phyloP scores from a whole-genome alignment of 2,888 invertebrate genomes.

The Macropis europaea region DNA sequence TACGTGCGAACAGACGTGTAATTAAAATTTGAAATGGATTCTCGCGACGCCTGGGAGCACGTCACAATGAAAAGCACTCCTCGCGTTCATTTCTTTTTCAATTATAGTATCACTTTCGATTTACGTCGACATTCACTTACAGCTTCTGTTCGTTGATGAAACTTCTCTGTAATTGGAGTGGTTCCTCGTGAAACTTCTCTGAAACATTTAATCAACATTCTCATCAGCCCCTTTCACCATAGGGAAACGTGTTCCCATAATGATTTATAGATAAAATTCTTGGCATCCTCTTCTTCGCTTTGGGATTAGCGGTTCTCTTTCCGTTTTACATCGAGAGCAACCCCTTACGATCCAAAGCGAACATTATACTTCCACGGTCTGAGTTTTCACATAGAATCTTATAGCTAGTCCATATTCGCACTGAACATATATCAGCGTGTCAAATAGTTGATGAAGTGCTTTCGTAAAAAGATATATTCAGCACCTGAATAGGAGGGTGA shows the following conservation, averaged over 20 bases:
- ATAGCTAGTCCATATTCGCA: constrained; percentile 23
- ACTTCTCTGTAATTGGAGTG: constrained; percentile 30
- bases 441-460: constrained; percentile 17
- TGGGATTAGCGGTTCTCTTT: not conserved
- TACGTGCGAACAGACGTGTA: not conserved
- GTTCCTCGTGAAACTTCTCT: constrained; percentile 6
- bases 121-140: constrained; percentile 14
- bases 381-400: constrained; percentile 3
- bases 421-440: constrained; percentile 5
- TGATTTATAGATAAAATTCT: constrained; percentile 16
- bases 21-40: not conserved
- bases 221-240: not conserved
- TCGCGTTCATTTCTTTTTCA: constrained; percentile 3
- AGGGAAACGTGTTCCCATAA: constrained; percentile 21
- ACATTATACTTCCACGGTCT: not conserved
- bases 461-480: constrained; percentile 16
- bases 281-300: not conserved
- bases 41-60: no score
- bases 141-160: constrained; percentile 1
- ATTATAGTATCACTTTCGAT: constrained; percentile 11
- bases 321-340: constrained; percentile 15
- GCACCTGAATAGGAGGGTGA: constrained; percentile 10
- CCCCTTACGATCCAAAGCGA: not conserved
- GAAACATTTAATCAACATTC: constrained; percentile 37
- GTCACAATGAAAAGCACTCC: no score